These are phyloP conservation scores for Amblyteles armatorius DNA, from an alignment of 2,888 invertebrate species.

Conservation along the genomic window DNA sequence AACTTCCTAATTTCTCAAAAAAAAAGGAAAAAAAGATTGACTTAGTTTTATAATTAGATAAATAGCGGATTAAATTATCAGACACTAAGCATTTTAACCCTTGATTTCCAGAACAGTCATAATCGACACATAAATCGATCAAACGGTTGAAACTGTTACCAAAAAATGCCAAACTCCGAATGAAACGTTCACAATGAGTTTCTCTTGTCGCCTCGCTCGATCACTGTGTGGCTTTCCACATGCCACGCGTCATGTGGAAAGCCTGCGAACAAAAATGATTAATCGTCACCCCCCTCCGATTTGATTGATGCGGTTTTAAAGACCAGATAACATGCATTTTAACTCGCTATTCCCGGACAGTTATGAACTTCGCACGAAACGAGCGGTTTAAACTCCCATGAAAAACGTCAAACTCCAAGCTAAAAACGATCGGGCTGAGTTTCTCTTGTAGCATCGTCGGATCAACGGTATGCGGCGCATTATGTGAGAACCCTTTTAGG, in stretches of 20 bases:
- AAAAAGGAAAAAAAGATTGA: neutral
- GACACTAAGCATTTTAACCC: too few species aligned
- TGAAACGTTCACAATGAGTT: neutral
- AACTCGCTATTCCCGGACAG: neutral
- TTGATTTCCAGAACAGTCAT: neutral
- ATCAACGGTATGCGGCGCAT: slow-evolving; percentile 16
- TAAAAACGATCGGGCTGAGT: neutral
- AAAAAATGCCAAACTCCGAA: neutral
- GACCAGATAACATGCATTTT: neutral
- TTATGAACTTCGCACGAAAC: neutral
- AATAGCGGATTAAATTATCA: neutral
- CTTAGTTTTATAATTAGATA: neutral
- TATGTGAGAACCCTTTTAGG: slow-evolving; percentile 38
- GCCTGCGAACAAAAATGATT: neutral
- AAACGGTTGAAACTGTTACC: neutral
- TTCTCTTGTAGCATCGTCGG: neutral
- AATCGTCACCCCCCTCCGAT: neutral
- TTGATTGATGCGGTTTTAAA: neutral
- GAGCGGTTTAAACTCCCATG: neutral
- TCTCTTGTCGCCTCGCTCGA: neutral
- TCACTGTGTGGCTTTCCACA: neutral
- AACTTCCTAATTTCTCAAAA: neutral
- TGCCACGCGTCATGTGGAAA: slow-evolving; percentile 17
- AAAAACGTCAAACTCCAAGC: neutral
- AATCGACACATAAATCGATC: neutral